Base-by-base conservation (phyloP, 2,113 vertebrate species). In the Nannospalax galili region DNA sequence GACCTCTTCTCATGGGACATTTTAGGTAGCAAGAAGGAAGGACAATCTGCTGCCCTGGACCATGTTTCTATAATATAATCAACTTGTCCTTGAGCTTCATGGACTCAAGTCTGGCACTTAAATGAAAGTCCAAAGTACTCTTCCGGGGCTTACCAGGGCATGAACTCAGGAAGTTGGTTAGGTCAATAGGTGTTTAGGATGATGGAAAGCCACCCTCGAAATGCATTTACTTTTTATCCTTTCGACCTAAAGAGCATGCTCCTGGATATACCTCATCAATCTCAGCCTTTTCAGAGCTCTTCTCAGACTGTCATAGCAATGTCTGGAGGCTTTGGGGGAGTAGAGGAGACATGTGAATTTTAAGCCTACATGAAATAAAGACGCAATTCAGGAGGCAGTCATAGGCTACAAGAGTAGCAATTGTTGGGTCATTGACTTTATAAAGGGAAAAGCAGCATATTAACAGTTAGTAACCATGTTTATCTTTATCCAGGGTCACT, bases 171-270 rank as follows among this genome's bases (percentile, higher is more conserved):
- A 15, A 35, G 42, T 22, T 40, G 40, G 28, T 85, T 65, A 90
- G 67, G 90, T 87, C 91, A 52, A n/a, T 37, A 88, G 56, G 74
- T 95, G 58, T 91, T 93, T 75, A 91, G 65, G 45, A 60, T 96
- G 88, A 92, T 85, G 48, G 56, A 95, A 89, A 73, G 28, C 95
- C 62, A 8, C 84, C 74, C 19, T 84, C 77, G 95, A 96, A 94
- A 95, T 79, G 82, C 72, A 86, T 93, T 97, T 58, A 92, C 85
- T 78, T 95, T 96, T 86, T 56, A 96, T 73, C 86, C 88, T 95
- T 73, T 84, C 79, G 79, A 94, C 91, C 90, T 79, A 74, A 88
- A 93, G 48, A 91, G 78, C 86, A 93, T 35, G 84, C 79, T 87
- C 42, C 62, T 45, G 70, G 89, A 65, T 84, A 72, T 42, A 73